These are phyloP conservation scores for Bufo gargarizans DNA, from an alignment of 2,113 vertebrate genomes.

Conservation along the genomic window DNA sequence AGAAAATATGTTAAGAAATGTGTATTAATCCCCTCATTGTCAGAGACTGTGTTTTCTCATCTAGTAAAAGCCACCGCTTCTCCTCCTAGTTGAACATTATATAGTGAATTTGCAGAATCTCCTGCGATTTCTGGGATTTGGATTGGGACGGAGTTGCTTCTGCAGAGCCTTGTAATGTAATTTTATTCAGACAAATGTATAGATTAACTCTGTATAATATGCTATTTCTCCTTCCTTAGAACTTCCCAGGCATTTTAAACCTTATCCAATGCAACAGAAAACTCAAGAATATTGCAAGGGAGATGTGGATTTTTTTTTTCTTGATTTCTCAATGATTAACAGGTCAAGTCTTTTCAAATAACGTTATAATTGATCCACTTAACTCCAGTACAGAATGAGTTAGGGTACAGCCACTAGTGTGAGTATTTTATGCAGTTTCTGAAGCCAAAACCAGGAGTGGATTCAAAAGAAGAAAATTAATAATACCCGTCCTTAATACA, in stretches of 20 bases:
- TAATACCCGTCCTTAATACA: too few relatives aligned
- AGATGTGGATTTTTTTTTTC: neutral
- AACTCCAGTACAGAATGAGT: neutral
- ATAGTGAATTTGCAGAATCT: slow-evolving; percentile 32
- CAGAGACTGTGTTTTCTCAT: slow-evolving; percentile 41
- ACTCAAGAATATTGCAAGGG: neutral
- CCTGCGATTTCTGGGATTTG: slow-evolving; percentile 25
- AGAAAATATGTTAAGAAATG: slow-evolving; percentile 48
- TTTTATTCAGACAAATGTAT: slow-evolving; percentile 14
- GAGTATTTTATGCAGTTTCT: too few relatives aligned
- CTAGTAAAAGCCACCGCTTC: slow-evolving; percentile 47
- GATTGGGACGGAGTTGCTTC: neutral
- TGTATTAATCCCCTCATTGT: slow-evolving; percentile 52
- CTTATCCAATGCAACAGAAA: neutral
- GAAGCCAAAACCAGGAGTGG: too few relatives aligned
- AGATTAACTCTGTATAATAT: slow-evolving; percentile 10
- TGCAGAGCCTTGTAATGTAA: slow-evolving; percentile 11
- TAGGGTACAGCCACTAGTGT: neutral
- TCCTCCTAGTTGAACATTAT: slow-evolving; percentile 43
- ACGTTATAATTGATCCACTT: slow-evolving; percentile 32
- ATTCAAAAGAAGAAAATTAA: too few relatives aligned
- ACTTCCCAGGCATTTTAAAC: slow-evolving; percentile 9
- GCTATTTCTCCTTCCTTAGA: neutral
- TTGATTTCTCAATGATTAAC: slow-evolving; percentile 28
- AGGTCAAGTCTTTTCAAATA: slow-evolving; percentile 6